phyloP scores from a whole-genome alignment of 1,140 invertebrate genomes.

The Drosophila sulfurigaster region DNA sequence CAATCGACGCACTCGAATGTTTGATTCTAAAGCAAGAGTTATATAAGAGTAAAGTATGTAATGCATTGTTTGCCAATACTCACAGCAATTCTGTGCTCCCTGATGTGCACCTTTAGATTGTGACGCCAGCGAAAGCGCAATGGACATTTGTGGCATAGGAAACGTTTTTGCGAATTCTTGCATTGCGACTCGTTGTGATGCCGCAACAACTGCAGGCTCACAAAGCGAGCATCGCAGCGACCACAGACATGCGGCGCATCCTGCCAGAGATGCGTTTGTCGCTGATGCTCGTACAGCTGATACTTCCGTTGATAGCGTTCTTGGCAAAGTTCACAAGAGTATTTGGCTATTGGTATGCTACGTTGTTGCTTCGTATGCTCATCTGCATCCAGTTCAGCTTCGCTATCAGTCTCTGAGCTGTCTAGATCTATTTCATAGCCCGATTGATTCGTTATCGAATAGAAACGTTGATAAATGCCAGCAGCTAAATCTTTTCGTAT shows the following conservation, averaged over 20 bases:
- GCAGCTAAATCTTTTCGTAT: conserved; percentile 60
- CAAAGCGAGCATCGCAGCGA: conserved; percentile 72
- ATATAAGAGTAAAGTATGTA: background rate
- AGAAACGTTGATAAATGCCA: conserved; percentile 68
- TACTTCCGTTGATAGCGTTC: conserved; percentile 84
- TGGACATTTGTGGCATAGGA: conserved; percentile 75
- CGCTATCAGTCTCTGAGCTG: conserved; percentile 71
- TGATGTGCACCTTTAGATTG: conserved; percentile 70
- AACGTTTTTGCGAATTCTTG: conserved; percentile 73
- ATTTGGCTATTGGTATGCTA: conserved; percentile 41
- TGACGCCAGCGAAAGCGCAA: conserved; percentile 79
- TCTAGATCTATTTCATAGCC: conserved; percentile 74
- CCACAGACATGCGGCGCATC: conserved; percentile 73
- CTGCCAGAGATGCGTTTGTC: conserved; percentile 59
- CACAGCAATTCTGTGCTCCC: conserved; percentile 68
- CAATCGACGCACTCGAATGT: conserved; percentile 85
- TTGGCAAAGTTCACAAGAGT: conserved; percentile 85
- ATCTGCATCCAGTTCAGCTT: conserved; percentile 48
- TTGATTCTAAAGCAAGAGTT: conserved; percentile 52
- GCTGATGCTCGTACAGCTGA: conserved; percentile 75
- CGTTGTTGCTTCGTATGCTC: conserved; percentile 38
- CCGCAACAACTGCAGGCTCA: conserved; percentile 61
- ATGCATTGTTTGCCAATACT: background rate
- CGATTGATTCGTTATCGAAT: conserved; percentile 74
- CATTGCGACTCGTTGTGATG: conserved; percentile 77